phyloP scores from a whole-genome alignment of 1,140 invertebrate genomes.

The Apolygus lucorum region DNA sequence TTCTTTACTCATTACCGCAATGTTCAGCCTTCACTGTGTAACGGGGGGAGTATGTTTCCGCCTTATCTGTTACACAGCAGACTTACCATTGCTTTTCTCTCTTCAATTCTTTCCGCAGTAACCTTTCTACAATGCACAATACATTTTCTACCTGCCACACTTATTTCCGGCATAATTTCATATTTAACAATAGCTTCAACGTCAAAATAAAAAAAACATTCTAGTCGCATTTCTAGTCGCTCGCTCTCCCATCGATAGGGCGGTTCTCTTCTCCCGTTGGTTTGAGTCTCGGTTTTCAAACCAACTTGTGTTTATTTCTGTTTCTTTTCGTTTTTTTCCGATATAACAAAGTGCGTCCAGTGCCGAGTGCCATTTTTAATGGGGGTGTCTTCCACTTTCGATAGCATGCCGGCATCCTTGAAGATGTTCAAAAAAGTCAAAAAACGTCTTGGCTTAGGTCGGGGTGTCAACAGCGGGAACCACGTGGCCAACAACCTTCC shows the following conservation, averaged over 20 bases:
- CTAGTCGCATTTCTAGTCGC: too few species aligned
- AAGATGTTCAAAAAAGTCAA: constrained; percentile 29
- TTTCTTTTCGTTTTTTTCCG: not conserved
- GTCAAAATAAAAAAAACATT: too few species aligned
- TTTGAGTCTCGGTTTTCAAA: not conserved
- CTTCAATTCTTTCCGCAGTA: too few species aligned
- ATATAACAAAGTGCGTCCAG: not conserved
- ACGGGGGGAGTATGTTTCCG: too few species aligned
- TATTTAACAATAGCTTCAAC: too few species aligned
- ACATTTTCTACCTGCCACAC: too few species aligned
- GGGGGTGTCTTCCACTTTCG: constrained; percentile 23
- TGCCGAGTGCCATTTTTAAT: constrained; percentile 16
- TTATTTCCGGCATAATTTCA: too few species aligned
- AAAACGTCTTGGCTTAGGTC: constrained; percentile 39
- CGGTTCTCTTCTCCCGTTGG: not conserved
- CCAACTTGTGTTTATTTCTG: not conserved
- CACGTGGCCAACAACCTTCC: constrained; percentile 59
- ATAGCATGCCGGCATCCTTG: constrained; percentile 23
- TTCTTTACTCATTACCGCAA: too few species aligned
- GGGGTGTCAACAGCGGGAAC: constrained; percentile 50
- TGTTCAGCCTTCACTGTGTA: too few species aligned
- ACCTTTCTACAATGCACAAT: too few species aligned
- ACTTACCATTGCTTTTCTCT: too few species aligned
- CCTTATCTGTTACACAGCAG: too few species aligned
- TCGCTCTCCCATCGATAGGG: not conserved